A percentile compares a stretch with the other conserved stretches of the same genome.
These are phyloP conservation scores for Lasius fuliginosus DNA, from an alignment of 2,888 invertebrate genomes.

Conservation along the genomic window DNA sequence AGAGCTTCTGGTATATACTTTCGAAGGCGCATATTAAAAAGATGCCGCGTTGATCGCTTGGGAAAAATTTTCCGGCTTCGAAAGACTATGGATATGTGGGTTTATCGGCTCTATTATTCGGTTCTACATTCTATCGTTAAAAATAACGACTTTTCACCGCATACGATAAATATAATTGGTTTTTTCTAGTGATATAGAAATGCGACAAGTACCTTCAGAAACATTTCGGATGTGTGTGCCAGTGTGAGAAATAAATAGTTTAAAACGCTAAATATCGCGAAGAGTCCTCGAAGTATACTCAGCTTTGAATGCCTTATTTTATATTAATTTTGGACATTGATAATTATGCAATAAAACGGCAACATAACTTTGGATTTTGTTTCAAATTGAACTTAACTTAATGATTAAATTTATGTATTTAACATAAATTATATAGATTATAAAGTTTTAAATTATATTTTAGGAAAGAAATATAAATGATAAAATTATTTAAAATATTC, in stretches of 20 bases:
- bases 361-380: neutral
- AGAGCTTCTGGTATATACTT: neutral
- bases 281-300: neutral
- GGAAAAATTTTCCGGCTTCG: neutral
- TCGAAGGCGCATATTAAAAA: constrained; percentile 11
- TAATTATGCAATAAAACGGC: neutral
- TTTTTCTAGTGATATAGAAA: neutral
- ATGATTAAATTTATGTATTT: too few species aligned
- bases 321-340: neutral
- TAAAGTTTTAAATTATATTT: constrained; percentile 16
- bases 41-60: constrained; percentile 1
- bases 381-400: neutral
- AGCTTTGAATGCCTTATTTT: neutral
- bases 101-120: neutral
- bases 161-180: neutral
- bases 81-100: neutral
- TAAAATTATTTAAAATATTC: constrained; percentile 21
- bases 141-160: neutral
- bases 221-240: neutral
- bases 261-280: constrained; percentile 53
- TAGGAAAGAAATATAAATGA: neutral
- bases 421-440: neutral
- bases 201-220: constrained; percentile 33
- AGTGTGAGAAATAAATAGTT: constrained; percentile 32
- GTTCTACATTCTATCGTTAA: neutral